Base-by-base conservation (phyloP, 1,140 invertebrate genomes). In the Leptoteleia sp. region DNA sequence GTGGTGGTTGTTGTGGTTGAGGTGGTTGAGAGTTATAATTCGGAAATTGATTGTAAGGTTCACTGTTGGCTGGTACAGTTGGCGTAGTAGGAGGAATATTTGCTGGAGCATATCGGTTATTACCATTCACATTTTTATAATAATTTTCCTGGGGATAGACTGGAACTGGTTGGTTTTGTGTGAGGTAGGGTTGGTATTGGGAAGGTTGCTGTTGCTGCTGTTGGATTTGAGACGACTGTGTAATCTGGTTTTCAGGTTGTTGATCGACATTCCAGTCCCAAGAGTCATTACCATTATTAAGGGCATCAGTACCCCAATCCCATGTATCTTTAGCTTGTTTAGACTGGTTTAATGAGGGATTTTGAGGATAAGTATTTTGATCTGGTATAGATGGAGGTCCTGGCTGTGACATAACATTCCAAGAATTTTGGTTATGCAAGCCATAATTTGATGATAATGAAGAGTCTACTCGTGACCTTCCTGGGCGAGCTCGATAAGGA, bases 231-330 rank as follows among this genome's bases (percentile, higher is more conserved):
- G 45, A 4, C 8, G 22, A 5, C 11, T 33, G 35, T 0, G 38
- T 16, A 1, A 11, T 1, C 12, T 83, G 77, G 12, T 31, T 22
- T 35, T 88, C 85, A 0, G 82, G 12, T 27, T 86, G 82, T 43
- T 86, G 86, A 42, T 89, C 88, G 22, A 88, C 64, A 61, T 84
- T 89, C 87, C 87, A 89, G 42, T 89, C 84, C 87, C 88, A 89
- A 0, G 86, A 85, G 71, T 89, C 86, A 55, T 88, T 89, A 4
- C 82, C 84, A 75, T 86, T 86, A 33, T 85, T 85, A 8, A 52
- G 22, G 27, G 81, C 75, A 13, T 85, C 85, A 7, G 80, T 70
- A 4, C 82, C 81, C 86, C 85, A 86, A 9, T 86, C 82, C 87
- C 88, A 88, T 1, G 87, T 43, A 73, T 89, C 85, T 4, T 72